Conservation (phyloP, 2,888 invertebrate genomes). For the Ectemnius cavifrons region DNA sequence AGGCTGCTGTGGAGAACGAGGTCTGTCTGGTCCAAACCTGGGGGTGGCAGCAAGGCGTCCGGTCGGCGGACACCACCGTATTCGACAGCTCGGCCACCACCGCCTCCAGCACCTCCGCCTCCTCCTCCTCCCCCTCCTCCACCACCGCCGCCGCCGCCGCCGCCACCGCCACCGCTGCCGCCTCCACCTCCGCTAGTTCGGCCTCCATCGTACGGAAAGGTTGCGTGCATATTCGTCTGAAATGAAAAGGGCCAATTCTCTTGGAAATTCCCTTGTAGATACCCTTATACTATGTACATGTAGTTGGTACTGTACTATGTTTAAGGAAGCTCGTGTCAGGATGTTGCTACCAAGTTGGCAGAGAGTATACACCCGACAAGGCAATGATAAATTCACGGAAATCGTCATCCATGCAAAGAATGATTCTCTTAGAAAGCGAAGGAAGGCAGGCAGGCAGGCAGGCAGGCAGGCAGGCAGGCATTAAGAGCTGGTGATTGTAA, state of each 20-base stretch:
- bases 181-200: slow-evolving; percentile 72
- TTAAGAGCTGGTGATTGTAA: too few species aligned
- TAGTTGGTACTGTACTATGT: too few species aligned
- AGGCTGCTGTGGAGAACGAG: slow-evolving; percentile 77
- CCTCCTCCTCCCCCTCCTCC: slow-evolving; percentile 70
- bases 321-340: too few species aligned
- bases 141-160: slow-evolving; percentile 73
- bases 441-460: too few species aligned
- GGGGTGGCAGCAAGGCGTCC: slow-evolving; percentile 75
- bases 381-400: too few species aligned
- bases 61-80: slow-evolving; percentile 75
- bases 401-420: too few species aligned
- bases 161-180: slow-evolving; percentile 70
- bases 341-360: too few species aligned
- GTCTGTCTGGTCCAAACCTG: slow-evolving; percentile 76
- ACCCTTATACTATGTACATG: too few species aligned
- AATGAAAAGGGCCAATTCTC: slow-evolving; percentile 47
- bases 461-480: too few species aligned
- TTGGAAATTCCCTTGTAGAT: too few species aligned
- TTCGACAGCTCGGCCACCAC: slow-evolving; percentile 69
- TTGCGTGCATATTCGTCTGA: slow-evolving; percentile 79
- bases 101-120: slow-evolving; percentile 72
- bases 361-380: too few species aligned
- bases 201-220: slow-evolving; percentile 79
- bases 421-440: too few species aligned